A percentile compares a stretch with the other conserved stretches of the same genome.
Evolutionary conservation across 2,113 vertebrate genomes (phyloP).

Genomic region (Nesoenas mayeri): DNA sequence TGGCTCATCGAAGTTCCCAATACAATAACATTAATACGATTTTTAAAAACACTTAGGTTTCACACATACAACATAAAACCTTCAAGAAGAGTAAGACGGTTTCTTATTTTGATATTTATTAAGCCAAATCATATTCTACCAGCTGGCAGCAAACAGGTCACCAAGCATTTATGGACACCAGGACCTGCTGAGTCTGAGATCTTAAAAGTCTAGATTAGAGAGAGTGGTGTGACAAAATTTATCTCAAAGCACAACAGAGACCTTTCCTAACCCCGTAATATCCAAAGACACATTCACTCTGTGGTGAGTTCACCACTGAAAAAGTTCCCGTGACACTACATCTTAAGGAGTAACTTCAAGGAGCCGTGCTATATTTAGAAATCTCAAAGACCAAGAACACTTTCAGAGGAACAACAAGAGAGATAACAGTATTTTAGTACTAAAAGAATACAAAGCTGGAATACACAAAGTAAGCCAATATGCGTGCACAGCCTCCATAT

Average conservation of each 20-base stretch:
- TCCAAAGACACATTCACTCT: background rate
- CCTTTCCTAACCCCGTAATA: background rate
- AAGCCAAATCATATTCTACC: background rate
- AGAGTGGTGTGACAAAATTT: background rate
- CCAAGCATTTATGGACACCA: background rate
- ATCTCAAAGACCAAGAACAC: background rate
- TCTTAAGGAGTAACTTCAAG: background rate
- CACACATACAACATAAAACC: background rate
- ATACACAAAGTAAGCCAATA: background rate
- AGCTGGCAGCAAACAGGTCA: background rate
- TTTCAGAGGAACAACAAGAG: background rate
- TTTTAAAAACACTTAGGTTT: background rate
- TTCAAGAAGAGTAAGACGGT: background rate
- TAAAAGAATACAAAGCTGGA: background rate
- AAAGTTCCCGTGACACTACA: background rate
- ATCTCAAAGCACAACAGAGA: background rate
- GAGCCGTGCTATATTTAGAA: background rate
- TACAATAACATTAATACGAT: background rate
- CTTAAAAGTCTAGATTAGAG: background rate
- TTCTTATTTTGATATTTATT: conserved; percentile 7
- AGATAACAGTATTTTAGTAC: background rate
- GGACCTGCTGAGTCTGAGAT: background rate
- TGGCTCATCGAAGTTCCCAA: background rate
- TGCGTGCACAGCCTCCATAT: background rate
- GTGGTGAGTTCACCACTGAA: background rate